Percentiles rank a stretch among this genome's conserved stretches.
phyloP scores from a whole-genome alignment of 1,140 invertebrate species.

The Steinernema khuongi region DNA sequence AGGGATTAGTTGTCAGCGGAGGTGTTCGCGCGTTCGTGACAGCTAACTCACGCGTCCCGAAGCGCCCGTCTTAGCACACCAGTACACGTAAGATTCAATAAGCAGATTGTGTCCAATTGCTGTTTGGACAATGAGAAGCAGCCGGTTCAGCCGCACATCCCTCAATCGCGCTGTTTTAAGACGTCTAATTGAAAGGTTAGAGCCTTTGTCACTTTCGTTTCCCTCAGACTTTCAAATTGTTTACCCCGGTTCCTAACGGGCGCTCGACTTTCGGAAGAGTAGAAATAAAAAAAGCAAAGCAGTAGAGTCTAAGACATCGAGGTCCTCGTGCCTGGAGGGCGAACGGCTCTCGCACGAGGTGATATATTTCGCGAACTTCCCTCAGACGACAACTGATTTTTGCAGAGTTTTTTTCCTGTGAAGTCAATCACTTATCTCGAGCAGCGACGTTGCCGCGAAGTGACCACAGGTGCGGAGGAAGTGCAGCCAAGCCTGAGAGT shows the following conservation, averaged over 20 bases:
- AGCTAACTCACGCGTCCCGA: slow-evolving; percentile 7
- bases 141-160: background rate
- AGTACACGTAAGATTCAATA: background rate
- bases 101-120: slow-evolving; percentile 4
- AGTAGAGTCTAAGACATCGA: background rate
- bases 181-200: too few species aligned
- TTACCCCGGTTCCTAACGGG: too few species aligned
- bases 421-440: background rate
- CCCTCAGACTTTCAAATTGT: too few species aligned
- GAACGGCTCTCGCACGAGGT: background rate
- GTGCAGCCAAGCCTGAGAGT: background rate
- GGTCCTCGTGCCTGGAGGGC: background rate
- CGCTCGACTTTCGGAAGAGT: too few species aligned
- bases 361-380: background rate
- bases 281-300: slow-evolving; percentile 34
- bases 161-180: too few species aligned
- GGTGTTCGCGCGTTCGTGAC: background rate
- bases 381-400: slow-evolving; percentile 2
- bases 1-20: slow-evolving; percentile 9
- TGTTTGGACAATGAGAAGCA: slow-evolving; percentile 10
- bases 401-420: background rate
- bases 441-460: background rate
- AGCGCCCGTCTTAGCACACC: background rate
- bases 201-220: too few species aligned
- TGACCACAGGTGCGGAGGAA: background rate